A percentile compares a stretch with the other conserved stretches of the same genome.
Evolutionary conservation across 2,113 vertebrate species (phyloP).

Genomic region (Lepidothrix coronata): DNA sequence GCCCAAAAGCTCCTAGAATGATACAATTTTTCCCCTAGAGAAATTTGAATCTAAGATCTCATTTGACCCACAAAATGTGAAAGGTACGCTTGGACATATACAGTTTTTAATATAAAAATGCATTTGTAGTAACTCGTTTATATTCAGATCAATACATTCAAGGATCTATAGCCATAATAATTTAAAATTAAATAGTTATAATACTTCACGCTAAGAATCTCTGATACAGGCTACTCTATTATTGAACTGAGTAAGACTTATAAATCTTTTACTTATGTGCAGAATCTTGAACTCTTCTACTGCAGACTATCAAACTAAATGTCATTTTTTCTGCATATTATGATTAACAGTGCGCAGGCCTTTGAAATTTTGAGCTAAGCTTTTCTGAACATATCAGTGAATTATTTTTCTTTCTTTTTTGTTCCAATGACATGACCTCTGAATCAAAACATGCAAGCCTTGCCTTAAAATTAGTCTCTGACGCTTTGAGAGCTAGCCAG

Average conservation of each 20-base stretch:
- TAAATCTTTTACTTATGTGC: not conserved
- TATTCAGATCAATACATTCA: not conserved
- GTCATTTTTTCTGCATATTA: not conserved
- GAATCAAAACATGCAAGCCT: constrained; percentile 2
- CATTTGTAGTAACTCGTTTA: not conserved
- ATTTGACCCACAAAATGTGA: not conserved
- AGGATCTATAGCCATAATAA: not conserved
- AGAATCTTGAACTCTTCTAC: not conserved
- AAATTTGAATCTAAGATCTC: not conserved
- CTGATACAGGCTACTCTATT: not conserved
- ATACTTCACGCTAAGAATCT: not conserved
- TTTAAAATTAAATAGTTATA: not conserved
- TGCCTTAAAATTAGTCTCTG: constrained; percentile 5
- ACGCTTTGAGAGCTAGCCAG: constrained; percentile 52
- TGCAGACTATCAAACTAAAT: not conserved
- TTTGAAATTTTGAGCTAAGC: constrained; percentile 17
- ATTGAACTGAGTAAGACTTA: not conserved
- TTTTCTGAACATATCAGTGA: not conserved
- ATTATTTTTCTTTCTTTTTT: constrained; percentile 16
- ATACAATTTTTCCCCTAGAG: accelerated
- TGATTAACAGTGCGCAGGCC: not conserved
- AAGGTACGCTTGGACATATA: accelerated
- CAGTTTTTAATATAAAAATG: not conserved
- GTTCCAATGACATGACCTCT: not conserved
- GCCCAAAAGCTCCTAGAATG: not conserved